Evolutionary conservation across 2,797 vertebrate genomes (phyloP).

Genomic region (Rhynchotus rufescens): DNA sequence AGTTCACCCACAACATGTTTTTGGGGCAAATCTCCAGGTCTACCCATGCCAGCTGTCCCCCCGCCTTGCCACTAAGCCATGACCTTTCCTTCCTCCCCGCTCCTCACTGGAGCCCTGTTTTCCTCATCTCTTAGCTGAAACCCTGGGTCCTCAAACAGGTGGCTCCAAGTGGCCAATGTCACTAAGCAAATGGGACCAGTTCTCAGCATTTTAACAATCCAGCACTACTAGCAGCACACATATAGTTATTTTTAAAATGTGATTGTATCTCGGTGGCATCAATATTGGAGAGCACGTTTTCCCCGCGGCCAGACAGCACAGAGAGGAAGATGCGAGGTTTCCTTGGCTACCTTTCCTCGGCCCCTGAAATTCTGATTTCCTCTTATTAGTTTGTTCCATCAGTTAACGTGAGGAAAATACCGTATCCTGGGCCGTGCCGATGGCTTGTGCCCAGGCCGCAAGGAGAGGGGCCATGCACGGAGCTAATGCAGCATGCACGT

Average conservation of each 20-base stretch:
- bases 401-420: not conserved
- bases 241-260: not conserved
- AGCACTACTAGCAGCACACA: not conserved
- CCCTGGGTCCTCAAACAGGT: rapidly evolving
- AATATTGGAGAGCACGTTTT: not conserved
- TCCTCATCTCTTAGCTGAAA: not conserved
- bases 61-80: too few species aligned
- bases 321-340: not conserved
- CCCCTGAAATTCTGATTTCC: not conserved
- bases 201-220: not conserved
- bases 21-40: not conserved
- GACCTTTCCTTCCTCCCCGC: not conserved
- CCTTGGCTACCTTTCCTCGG: slow-evolving; percentile 42
- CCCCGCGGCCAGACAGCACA: not conserved
- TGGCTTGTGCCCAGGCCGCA: not conserved
- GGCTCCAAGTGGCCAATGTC: not conserved
- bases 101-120: not conserved
- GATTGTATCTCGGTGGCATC: not conserved
- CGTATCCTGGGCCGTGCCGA: not conserved
- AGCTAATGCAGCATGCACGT: not conserved
- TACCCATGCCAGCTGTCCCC: too few species aligned
- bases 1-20: not conserved
- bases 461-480: not conserved
- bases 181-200: not conserved
- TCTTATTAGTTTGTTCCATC: not conserved